Base-by-base conservation (phyloP, 2,888 invertebrate species). In the Poecilus cupreus region DNA sequence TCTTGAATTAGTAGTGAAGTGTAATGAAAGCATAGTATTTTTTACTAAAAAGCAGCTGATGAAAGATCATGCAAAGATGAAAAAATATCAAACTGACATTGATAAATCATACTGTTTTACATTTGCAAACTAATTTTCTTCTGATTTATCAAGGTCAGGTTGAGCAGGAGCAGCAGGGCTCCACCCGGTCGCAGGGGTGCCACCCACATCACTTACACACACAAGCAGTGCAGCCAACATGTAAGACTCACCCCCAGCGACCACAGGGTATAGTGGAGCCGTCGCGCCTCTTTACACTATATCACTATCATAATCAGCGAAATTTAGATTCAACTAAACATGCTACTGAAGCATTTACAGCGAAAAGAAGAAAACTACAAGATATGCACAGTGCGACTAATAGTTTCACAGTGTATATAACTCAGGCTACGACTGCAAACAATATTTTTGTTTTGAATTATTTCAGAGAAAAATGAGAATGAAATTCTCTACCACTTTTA, bases 181-280 rank as follows among this genome's bases (percentile, higher is more conserved):
- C 80, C 80, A 80, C 80, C 72, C 18, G 51, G 72, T 70, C 80
- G 72, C 72, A 57, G 72, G 80, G 54, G 80, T 64, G 54, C 70
- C 72, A 80, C 37, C 49, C 70, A 64, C 68, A 54, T 37, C 76
- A 79, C 24, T 32, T 26, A 79, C 79, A 70, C 68, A 79, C 79
- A 51, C 70, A 49, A 49, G 32, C 76, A 76, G 76, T 57, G 76
- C 51, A 51, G 64, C 54, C 57, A 74, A 54, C 72, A 74, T 70
- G 60, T 43, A 16, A 74, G 46, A 81, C 81, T 60, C 60, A 74
- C 60, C 81, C 54, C 81, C 81, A 75, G 81, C 81, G 81, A 81
- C 81, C 54, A 79, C 51, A 80, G 81, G 81, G 81, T 81, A 81
- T 81, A 81, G 74, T 81, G 81, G 81, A 75, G 81, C 81, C 75